These are phyloP conservation scores for Pelmatolapia mariae DNA, from an alignment of 2,113 vertebrate genomes.

Conservation along the genomic window DNA sequence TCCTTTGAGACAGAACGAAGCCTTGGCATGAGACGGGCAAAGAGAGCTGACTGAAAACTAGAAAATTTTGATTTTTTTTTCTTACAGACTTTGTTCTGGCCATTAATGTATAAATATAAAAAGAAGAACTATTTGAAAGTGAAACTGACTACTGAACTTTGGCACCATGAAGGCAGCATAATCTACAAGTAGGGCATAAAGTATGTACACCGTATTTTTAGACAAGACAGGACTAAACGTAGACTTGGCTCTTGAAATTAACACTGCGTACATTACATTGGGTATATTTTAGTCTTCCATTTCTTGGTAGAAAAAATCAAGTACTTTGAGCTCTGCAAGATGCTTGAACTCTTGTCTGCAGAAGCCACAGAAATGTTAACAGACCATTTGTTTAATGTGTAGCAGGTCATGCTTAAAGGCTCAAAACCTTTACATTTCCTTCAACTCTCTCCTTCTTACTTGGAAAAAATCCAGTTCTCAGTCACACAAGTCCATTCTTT, in stretches of 20 bases:
- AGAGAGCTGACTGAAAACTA: not conserved
- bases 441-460: not conserved
- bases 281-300: not conserved
- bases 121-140: not conserved
- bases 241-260: not conserved
- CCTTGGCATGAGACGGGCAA: not conserved
- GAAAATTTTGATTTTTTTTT: not conserved
- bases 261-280: not conserved
- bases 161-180: not conserved
- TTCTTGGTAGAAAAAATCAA: not conserved
- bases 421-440: not conserved
- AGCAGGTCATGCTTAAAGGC: not conserved
- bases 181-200: not conserved
- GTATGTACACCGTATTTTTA: not conserved
- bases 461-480: not conserved
- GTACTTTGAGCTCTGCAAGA: not conserved
- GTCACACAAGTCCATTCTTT: not conserved
- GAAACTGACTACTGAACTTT: not conserved
- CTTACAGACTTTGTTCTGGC: not conserved
- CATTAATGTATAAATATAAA: conserved; percentile 17
- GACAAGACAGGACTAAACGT: not conserved
- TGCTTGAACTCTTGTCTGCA: not conserved
- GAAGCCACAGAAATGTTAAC: not conserved
- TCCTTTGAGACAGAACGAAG: not conserved
- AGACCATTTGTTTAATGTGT: not conserved